Evolutionary conservation across 2,797 vertebrate genomes (phyloP).

Genomic region (Sternotherus odoratus): DNA sequence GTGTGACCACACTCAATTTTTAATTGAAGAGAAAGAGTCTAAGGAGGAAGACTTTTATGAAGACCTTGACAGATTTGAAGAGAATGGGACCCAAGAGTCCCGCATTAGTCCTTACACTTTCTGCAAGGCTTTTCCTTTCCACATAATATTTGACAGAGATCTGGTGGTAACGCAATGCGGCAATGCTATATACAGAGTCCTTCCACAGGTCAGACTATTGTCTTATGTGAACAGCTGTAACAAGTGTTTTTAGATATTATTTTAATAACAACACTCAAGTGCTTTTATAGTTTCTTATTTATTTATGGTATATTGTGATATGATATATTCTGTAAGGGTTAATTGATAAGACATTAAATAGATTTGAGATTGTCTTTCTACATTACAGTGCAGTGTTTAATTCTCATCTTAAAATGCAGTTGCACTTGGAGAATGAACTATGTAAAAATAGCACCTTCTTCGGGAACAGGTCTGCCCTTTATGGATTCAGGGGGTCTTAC

Average conservation of each 20-base stretch:
- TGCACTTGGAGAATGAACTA: not conserved
- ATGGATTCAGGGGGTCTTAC: not conserved
- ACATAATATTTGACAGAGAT: slow-evolving; percentile 97
- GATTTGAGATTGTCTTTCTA: not conserved
- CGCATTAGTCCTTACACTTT: slow-evolving; percentile 99
- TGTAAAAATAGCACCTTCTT: slow-evolving; percentile 1
- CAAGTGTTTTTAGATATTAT: not conserved
- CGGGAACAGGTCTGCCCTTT: not conserved
- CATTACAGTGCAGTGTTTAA: not conserved
- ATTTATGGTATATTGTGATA: not conserved
- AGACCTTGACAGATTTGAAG: slow-evolving; percentile 96
- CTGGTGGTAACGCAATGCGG: slow-evolving; percentile 97
- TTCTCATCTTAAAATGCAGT: not conserved
- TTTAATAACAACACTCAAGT: not conserved
- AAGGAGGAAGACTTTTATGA: slow-evolving; percentile 98
- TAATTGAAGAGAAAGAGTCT: slow-evolving; percentile 98
- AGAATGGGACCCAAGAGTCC: slow-evolving; percentile 97
- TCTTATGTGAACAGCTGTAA: not conserved
- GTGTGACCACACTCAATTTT: slow-evolving; percentile 97
- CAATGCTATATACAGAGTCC: slow-evolving; percentile 96
- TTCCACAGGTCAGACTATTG: slow-evolving; percentile 90
- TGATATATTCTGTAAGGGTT: not conserved
- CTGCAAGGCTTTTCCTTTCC: slow-evolving; percentile 99
- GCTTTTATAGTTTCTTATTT: not conserved
- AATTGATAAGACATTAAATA: not conserved